A percentile compares a stretch with the other conserved stretches of the same genome.
These are phyloP conservation scores for Vesta saturnalis DNA, from an alignment of 2,888 invertebrate genomes.

Conservation along the genomic window DNA sequence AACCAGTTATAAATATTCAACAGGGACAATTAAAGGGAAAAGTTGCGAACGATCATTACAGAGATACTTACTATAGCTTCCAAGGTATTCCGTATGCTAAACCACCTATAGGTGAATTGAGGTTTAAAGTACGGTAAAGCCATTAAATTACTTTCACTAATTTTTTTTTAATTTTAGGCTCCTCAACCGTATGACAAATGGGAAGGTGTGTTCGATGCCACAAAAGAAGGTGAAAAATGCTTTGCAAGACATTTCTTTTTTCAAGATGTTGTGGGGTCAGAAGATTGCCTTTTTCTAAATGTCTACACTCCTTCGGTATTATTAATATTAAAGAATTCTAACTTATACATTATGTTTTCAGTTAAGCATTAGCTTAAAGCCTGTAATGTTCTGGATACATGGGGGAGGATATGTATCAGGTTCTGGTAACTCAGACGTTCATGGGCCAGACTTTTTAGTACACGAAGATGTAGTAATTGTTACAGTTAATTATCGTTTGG, in stretches of 20 bases:
- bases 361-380: slow-evolving; percentile 45
- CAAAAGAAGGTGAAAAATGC: slow-evolving; percentile 25
- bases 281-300: slow-evolving; percentile 82
- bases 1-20: too few relatives aligned
- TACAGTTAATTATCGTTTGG: slow-evolving; percentile 57
- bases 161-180: slow-evolving; percentile 24
- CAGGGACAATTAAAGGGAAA: too few relatives aligned
- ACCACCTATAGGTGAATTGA: too few relatives aligned
- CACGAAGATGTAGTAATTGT: slow-evolving; percentile 58
- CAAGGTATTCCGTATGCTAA: too few relatives aligned
- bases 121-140: too few relatives aligned
- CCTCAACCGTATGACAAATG: slow-evolving; percentile 33
- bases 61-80: too few relatives aligned
- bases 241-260: background rate
- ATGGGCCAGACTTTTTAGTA: slow-evolving; percentile 57
- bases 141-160: background rate
- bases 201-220: slow-evolving; percentile 42
- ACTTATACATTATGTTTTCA: background rate
- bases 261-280: slow-evolving; percentile 61
- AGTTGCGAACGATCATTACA: too few relatives aligned
- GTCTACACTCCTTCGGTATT: slow-evolving; percentile 73
- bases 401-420: slow-evolving; percentile 59
- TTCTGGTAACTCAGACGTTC: slow-evolving; percentile 52
- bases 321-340: background rate
- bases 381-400: slow-evolving; percentile 62